Conservation (phyloP, 2,888 invertebrate species). For the Andrena praecox region DNA sequence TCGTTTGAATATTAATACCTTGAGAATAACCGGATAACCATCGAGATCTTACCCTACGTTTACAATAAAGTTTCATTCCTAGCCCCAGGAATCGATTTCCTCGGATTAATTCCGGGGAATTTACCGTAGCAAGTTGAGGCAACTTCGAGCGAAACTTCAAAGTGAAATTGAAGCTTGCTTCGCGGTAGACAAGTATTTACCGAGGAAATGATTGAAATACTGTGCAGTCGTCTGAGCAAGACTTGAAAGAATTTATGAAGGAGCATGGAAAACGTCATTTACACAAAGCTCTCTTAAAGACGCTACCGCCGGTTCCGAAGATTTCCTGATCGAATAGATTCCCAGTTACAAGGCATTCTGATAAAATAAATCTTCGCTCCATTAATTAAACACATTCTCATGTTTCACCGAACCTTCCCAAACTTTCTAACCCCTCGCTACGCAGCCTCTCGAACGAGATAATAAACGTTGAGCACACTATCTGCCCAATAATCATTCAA, state of each 20-base stretch:
- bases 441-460: background rate
- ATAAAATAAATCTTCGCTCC: background rate
- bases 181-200: conserved; percentile 39
- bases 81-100: background rate
- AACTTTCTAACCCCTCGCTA: background rate
- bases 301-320: background rate
- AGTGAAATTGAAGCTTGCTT: conserved; percentile 8
- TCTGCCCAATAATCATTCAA: background rate
- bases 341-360: background rate
- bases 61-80: background rate
- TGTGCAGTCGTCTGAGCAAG: background rate
- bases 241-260: background rate
- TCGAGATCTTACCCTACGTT: too few relatives aligned
- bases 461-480: background rate
- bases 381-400: background rate
- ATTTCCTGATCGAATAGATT: background rate
- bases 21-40: too few relatives aligned
- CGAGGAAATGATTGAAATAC: background rate
- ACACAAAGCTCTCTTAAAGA: background rate
- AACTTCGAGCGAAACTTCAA: background rate
- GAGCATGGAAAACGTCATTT: background rate
- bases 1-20: background rate
- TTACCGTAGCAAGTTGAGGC: conserved; percentile 15
- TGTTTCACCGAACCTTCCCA: background rate
- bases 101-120: conserved; percentile 5